Evolutionary conservation across 1,140 invertebrate species (phyloP).

Genomic region (Heliothis subflexa): DNA sequence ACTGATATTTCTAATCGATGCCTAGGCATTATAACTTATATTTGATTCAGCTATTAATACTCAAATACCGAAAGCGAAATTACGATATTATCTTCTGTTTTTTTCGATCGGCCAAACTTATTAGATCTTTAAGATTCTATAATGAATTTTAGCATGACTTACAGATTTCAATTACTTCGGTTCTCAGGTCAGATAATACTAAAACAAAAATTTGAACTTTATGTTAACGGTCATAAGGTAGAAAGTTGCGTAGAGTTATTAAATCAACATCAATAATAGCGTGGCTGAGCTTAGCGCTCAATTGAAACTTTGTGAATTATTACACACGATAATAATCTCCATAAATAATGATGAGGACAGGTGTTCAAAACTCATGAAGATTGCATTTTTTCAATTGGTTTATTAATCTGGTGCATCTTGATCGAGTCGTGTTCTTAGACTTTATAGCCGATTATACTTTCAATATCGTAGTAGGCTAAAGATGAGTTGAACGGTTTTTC

Average conservation of each 20-base stretch:
- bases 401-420: conserved; percentile 30
- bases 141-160: conserved; percentile 50
- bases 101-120: conserved; percentile 24
- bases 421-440: conserved; percentile 19
- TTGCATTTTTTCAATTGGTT: conserved; percentile 37
- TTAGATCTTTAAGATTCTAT: conserved; percentile 45
- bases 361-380: conserved; percentile 43
- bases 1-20: not conserved
- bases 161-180: conserved; percentile 45
- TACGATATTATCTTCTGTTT: conserved; percentile 10
- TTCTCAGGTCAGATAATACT: not conserved
- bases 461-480: too few species aligned
- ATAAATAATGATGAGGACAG: conserved; percentile 78
- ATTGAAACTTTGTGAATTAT: conserved; percentile 86
- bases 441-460: not conserved
- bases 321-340: conserved; percentile 83
- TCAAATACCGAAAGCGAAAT: conserved; percentile 18
- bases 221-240: not conserved
- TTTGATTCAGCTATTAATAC: not conserved
- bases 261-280: conserved; percentile 49
- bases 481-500: too few species aligned
- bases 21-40: not conserved
- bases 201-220: conserved; percentile 10
- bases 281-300: conserved; percentile 52
- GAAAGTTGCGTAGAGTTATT: conserved; percentile 1